Base-by-base conservation (phyloP, 2,113 vertebrate genomes). In the Gnathonemus longibarbis region DNA sequence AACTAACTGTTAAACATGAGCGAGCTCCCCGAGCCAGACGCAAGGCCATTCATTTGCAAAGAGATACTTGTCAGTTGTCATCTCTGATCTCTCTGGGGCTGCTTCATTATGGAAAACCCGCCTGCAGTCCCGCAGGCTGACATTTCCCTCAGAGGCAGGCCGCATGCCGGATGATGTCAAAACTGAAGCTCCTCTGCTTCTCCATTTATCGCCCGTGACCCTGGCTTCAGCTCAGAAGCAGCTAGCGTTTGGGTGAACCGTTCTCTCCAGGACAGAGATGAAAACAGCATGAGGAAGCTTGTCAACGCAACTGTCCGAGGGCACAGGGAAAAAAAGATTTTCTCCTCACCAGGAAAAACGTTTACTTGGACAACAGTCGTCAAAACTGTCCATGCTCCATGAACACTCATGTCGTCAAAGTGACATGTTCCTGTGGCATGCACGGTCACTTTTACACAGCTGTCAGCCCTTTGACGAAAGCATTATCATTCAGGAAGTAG, bases 61-160 rank as follows among this genome's bases (percentile, higher is more conserved):
- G 19, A 88, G 90, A 52, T 90, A 85, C n/a, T 90, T 84, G 50
- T 53, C 53, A 85, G 80, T n/a, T 86, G 90, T 90, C 87, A 80
- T 88, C 31, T 80, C 31, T 86, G 90, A 89, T 88, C 77, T 89
- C 80, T 46, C 66, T 85, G n/a, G 74, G 74, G 88, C 31, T 53
- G 17, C 39, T 87, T 87, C 85, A 77, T 84, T 84, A 83, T 48
- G 15, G 17, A 48, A 45, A 58, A n/a, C 49, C 85, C 50, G 17
- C 49, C 66, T 10, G 11, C 27, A 77, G 84, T 19, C 45, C 56
- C 46, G 5, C 45, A 62, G 21, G 85, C 42, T 15, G 15, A 1
- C 31, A 4, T 77, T 74, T 58, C 45, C 10, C 15, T 70, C 39
- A 13, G 35, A 80, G 48, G 74, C 19, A 1, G 31, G 48, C 3